Conservation (phyloP, 2,888 invertebrate genomes). For the Caradrina clavipalpis region DNA sequence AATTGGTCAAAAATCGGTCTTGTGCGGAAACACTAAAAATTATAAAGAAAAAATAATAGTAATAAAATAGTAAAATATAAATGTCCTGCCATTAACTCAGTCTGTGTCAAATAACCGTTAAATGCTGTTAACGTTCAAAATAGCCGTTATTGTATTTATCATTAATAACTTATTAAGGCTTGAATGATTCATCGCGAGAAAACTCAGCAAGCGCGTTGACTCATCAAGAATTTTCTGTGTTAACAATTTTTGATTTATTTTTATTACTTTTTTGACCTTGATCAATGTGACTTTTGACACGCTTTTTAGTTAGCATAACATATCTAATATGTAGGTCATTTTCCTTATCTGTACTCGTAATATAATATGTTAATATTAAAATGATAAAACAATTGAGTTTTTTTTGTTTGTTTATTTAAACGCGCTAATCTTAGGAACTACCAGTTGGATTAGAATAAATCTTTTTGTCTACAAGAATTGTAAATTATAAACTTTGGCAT, state of each 20-base stretch:
- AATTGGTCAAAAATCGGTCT: no score
- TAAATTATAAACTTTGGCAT: no score
- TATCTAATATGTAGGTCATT: conserved; percentile 26
- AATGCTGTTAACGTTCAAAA: conserved; percentile 17
- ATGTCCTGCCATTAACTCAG: neutral
- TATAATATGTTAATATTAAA: no score
- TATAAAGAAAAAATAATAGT: no score
- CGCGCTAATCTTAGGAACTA: no score
- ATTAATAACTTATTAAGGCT: conserved; percentile 5
- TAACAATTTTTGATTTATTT: conserved; percentile 12
- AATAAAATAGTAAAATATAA: no score
- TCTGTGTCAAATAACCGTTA: conserved; percentile 13
- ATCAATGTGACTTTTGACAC: neutral
- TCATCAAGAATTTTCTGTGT: neutral
- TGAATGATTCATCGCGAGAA: conserved; percentile 17
- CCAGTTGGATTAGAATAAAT: no score
- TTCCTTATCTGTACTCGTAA: neutral
- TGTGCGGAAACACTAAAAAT: no score
- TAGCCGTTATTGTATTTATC: conserved; percentile 25
- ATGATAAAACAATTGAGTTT: no score
- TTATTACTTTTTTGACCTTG: conserved; percentile 9
- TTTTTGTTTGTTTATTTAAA: no score
- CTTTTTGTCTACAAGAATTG: no score
- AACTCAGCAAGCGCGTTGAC: neutral
- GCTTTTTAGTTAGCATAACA: neutral